A percentile compares a stretch with the other conserved stretches of the same genome.
Evolutionary conservation across 2,888 invertebrate species (phyloP).

Genomic region (Protophormia terraenovae): DNA sequence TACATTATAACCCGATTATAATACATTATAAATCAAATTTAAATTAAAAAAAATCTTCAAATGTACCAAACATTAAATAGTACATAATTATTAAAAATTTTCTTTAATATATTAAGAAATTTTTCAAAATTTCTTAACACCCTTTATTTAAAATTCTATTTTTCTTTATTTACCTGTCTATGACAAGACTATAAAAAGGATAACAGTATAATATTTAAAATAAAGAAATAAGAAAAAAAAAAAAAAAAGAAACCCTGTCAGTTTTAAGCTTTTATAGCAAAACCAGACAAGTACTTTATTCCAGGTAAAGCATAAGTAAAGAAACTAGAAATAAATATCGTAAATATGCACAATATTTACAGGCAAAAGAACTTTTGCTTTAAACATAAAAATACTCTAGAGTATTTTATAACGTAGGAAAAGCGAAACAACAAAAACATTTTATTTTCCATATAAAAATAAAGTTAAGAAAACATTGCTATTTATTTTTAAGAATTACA

Average conservation of each 20-base stretch:
- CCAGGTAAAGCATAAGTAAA: constrained; percentile 26
- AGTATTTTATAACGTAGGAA: constrained; percentile 6
- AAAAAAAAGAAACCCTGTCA: constrained; percentile 23
- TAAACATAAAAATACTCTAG: constrained; percentile 37
- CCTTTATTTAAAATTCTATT: constrained; percentile 11
- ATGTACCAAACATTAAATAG: too few species aligned
- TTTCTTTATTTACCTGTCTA: constrained; percentile 11
- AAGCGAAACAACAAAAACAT: neutral
- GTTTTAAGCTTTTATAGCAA: constrained; percentile 5
- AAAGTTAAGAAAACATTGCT: neutral
- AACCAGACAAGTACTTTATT: neutral
- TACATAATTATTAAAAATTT: too few species aligned
- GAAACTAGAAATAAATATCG: constrained; percentile 2
- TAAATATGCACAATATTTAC: constrained; percentile 54
- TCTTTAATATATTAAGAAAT: neutral
- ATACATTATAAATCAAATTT: too few species aligned
- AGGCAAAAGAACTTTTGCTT: constrained; percentile 41
- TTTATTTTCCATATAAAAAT: neutral
- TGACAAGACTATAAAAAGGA: constrained; percentile 22
- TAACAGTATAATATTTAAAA: constrained; percentile 35
- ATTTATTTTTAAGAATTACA: neutral
- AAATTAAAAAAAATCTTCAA: too few species aligned
- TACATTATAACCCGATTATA: too few species aligned
- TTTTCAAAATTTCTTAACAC: neutral
- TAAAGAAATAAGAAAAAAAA: neutral